Percentiles rank a stretch among this genome's conserved stretches.
phyloP scores from a whole-genome alignment of 2,797 vertebrate species.

The Semotilus atromaculatus region DNA sequence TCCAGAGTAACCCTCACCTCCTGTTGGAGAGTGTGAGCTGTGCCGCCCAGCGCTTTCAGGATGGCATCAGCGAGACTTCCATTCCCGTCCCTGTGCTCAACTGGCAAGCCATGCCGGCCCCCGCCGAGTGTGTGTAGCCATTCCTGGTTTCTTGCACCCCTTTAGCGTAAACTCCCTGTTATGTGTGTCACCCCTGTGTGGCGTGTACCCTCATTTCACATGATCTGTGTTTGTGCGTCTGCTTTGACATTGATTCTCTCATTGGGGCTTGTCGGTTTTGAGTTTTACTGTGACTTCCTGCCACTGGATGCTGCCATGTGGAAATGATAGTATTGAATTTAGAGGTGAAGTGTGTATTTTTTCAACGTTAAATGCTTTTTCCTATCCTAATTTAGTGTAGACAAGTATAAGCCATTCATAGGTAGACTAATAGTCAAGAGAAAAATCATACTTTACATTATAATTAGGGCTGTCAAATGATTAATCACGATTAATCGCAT shows the following conservation, averaged over 20 bases:
- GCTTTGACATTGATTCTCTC: conserved; percentile 12
- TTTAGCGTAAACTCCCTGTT: conserved; percentile 20
- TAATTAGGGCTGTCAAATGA: too few species aligned
- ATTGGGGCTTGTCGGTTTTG: conserved; percentile 7
- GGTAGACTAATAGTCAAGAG: neutral
- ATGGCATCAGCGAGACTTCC: conserved; percentile 91
- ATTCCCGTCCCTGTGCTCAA: conserved; percentile 92
- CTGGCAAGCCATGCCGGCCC: conserved; percentile 86
- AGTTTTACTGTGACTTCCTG: conserved; percentile 6
- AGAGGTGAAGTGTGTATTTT: conserved; percentile 20
- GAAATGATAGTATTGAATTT: conserved; percentile 4
- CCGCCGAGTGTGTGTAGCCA: conserved; percentile 87
- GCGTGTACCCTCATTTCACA: conserved; percentile 18
- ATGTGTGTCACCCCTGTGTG: conserved; percentile 21
- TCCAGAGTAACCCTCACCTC: conserved; percentile 94
- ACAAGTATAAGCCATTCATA: neutral
- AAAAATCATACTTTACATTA: neutral
- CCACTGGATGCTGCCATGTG: neutral
- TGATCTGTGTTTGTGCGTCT: conserved; percentile 22
- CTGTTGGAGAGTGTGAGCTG: conserved; percentile 84
- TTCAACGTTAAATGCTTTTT: neutral
- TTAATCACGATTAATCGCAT: too few species aligned
- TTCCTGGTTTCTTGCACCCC: conserved; percentile 50
- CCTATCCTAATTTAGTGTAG: neutral
- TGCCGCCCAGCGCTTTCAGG: conserved; percentile 80